Percentiles rank a stretch among this genome's conserved stretches.
phyloP scores from a whole-genome alignment of 2,113 vertebrate species.

The Strix uralensis region DNA sequence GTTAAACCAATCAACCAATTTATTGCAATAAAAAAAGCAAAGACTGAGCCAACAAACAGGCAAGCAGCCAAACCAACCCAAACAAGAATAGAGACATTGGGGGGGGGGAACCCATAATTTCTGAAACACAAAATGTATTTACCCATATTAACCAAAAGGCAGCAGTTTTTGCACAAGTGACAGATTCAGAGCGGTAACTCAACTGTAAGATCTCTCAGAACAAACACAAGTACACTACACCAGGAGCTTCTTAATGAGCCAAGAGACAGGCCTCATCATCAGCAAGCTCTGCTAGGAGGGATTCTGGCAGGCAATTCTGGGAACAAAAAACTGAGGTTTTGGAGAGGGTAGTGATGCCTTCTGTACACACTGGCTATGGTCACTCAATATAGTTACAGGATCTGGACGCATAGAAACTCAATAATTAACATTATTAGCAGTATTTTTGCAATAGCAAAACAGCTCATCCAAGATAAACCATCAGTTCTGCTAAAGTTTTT shows the following conservation, averaged over 20 bases:
- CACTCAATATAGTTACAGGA: too few relatives aligned
- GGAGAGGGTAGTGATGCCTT: accelerated
- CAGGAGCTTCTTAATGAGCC: accelerated
- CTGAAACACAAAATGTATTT: not conserved
- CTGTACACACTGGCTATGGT: accelerated
- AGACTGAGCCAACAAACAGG: not conserved
- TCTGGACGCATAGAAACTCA: not conserved
- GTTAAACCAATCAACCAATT: not conserved
- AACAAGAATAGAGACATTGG: not conserved
- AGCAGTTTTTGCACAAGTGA: accelerated
- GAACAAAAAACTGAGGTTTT: not conserved
- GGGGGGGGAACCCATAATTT: too few relatives aligned
- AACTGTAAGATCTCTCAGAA: not conserved
- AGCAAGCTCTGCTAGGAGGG: not conserved
- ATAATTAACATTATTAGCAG: not conserved
- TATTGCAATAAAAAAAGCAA: not conserved
- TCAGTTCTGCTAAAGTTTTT: not conserved
- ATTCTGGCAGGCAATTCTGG: not conserved
- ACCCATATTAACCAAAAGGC: not conserved
- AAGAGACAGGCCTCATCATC: accelerated
- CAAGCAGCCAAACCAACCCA: not conserved
- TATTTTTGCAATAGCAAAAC: not conserved
- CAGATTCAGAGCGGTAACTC: not conserved
- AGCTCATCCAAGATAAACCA: not conserved
- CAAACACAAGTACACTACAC: accelerated